phyloP scores from a whole-genome alignment of 2,888 invertebrate species.

The Adineta ricciae region DNA sequence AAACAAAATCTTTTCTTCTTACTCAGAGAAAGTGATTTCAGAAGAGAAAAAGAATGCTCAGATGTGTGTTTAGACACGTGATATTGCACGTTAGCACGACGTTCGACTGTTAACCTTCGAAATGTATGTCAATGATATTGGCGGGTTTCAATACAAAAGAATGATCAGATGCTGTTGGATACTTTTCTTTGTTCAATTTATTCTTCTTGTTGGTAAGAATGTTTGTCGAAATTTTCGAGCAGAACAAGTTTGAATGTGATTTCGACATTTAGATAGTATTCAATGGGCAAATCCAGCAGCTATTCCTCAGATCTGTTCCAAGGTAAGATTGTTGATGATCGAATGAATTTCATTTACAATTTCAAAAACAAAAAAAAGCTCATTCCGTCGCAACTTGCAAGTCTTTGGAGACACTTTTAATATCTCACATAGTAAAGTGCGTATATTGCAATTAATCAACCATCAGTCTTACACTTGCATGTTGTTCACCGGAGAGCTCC shows the following conservation, averaged over 20 bases:
- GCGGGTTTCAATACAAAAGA: background rate
- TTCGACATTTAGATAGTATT: background rate
- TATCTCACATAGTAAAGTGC: background rate
- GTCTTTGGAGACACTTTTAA: background rate
- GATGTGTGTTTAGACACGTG: background rate
- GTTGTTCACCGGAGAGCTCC: too few relatives aligned
- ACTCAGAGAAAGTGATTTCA: too few relatives aligned
- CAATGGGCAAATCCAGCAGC: background rate
- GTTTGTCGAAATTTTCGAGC: background rate
- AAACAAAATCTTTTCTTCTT: too few relatives aligned
- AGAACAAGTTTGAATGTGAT: background rate
- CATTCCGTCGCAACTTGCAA: background rate
- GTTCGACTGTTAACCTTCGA: background rate
- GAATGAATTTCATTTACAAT: background rate
- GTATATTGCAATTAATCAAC: too few relatives aligned
- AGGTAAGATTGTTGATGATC: background rate
- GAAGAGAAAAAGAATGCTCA: background rate
- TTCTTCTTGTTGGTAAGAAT: background rate
- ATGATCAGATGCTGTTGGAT: background rate
- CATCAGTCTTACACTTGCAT: too few relatives aligned
- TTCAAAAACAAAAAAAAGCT: background rate
- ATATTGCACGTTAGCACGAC: background rate
- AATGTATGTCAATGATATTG: background rate
- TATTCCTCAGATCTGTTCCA: background rate
- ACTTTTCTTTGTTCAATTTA: background rate